A percentile compares a stretch with the other conserved stretches of the same genome.
These are phyloP conservation scores for Dermochelys coriacea DNA, from an alignment of 2,797 vertebrate genomes.

Conservation along the genomic window DNA sequence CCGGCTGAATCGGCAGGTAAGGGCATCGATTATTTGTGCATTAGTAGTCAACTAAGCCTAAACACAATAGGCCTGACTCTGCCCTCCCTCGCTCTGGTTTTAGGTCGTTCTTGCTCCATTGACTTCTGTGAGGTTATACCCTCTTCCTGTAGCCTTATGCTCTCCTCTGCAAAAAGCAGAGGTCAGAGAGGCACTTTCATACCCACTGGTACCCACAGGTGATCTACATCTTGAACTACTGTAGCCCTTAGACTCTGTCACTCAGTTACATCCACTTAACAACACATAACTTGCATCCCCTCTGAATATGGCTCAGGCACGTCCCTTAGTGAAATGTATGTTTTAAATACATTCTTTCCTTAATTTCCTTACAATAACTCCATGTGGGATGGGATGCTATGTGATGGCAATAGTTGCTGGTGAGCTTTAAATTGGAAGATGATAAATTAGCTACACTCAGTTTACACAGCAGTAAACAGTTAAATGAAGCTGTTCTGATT, in stretches of 20 bases:
- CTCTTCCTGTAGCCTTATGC: neutral
- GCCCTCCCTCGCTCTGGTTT: neutral
- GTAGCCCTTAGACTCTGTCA: neutral
- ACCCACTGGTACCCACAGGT: neutral
- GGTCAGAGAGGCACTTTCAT: neutral
- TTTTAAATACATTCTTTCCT: neutral
- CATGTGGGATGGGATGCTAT: neutral
- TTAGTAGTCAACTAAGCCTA: neutral
- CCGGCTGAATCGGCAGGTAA: conserved; percentile 93
- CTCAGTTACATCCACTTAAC: neutral
- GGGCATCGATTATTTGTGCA: neutral
- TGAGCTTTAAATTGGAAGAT: neutral
- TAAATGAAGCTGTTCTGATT: neutral
- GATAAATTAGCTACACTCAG: neutral
- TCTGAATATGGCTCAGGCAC: neutral
- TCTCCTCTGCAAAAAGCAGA: neutral
- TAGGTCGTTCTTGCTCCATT: neutral
- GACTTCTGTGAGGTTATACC: neutral
- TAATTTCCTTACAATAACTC: neutral
- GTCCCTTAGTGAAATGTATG: neutral
- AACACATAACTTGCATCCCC: neutral
- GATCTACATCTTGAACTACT: neutral
- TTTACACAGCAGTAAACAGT: neutral
- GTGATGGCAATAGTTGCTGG: neutral
- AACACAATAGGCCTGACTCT: rapidly evolving